phyloP scores from a whole-genome alignment of 2,888 invertebrate genomes.

The Brachycybe producta region DNA sequence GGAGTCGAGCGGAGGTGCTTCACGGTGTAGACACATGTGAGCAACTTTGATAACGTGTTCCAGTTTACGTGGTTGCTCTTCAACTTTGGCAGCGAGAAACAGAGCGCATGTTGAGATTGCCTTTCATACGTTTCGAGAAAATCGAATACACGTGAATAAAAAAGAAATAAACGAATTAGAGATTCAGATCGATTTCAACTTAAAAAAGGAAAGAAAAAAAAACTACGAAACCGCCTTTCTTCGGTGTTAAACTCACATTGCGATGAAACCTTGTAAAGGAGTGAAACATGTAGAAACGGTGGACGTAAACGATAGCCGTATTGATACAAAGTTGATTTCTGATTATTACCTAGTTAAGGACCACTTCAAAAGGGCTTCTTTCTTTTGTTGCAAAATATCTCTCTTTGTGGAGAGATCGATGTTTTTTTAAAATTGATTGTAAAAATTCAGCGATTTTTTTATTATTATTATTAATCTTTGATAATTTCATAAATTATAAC shows the following conservation, averaged over 20 bases:
- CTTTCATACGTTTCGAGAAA: constrained; percentile 27
- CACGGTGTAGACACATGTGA: constrained; percentile 66
- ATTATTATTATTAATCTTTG: too few species aligned
- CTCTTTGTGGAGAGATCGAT: too few species aligned
- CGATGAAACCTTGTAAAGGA: constrained; percentile 91
- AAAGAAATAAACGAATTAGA: too few species aligned
- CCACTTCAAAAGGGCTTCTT: too few species aligned
- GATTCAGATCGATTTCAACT: neutral
- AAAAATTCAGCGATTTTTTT: too few species aligned
- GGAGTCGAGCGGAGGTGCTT: constrained; percentile 45
- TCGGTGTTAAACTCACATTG: constrained; percentile 46
- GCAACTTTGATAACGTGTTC: constrained; percentile 93
- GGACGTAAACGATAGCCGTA: constrained; percentile 98
- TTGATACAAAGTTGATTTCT: constrained; percentile 91
- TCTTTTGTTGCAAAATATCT: too few species aligned
- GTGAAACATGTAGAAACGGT: constrained; percentile 96
- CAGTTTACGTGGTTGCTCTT: constrained; percentile 94
- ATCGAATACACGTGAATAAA: constrained; percentile 4
- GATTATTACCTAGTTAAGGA: constrained; percentile 24
- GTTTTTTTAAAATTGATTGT: too few species aligned
- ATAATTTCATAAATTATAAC: too few species aligned
- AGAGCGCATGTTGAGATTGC: constrained; percentile 87
- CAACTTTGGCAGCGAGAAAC: constrained; percentile 95
- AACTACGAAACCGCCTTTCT: too few species aligned
- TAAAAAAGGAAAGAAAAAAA: neutral